Conservation (phyloP, 2,888 invertebrate genomes). For the Hydropsyche betteni region DNA sequence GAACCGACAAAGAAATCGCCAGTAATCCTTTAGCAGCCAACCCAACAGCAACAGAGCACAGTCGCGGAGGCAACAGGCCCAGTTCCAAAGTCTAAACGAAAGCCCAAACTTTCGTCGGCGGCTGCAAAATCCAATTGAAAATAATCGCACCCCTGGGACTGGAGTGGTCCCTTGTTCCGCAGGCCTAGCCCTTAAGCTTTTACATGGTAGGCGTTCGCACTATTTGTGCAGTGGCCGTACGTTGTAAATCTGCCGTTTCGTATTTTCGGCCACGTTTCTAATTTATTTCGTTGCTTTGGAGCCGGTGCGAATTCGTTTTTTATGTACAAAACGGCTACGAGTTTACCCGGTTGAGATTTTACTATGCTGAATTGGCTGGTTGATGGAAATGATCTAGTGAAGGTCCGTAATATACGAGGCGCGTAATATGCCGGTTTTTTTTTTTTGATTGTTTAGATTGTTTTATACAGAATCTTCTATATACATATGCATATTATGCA, state of each 20-base stretch:
- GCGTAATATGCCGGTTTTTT: too few relatives aligned
- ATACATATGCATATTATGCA: too few relatives aligned
- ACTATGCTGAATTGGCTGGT: not conserved
- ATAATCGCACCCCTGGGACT: slow-evolving; percentile 39
- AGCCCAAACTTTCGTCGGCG: slow-evolving; percentile 27
- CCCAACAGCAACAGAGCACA: too few relatives aligned
- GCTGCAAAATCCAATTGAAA: slow-evolving; percentile 42
- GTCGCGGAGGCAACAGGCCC: too few relatives aligned
- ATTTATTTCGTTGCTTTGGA: slow-evolving; percentile 23
- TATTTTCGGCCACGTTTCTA: slow-evolving; percentile 30
- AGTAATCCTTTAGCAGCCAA: slow-evolving; percentile 28
- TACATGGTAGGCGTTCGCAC: not conserved
- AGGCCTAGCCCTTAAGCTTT: slow-evolving; percentile 15
- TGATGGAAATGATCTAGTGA: too few relatives aligned
- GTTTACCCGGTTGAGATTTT: not conserved
- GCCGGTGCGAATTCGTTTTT: slow-evolving; percentile 13
- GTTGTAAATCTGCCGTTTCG: slow-evolving; percentile 27
- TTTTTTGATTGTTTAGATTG: too few relatives aligned
- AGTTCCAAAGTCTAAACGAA: not conserved
- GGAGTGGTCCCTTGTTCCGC: slow-evolving; percentile 15
- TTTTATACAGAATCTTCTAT: too few relatives aligned
- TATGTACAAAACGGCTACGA: not conserved
- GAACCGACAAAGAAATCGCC: slow-evolving; percentile 24
- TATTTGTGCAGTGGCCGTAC: slow-evolving; percentile 20
- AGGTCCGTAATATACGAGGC: too few relatives aligned